Evolutionary conservation across 2,888 invertebrate genomes (phyloP), one percentile per base, ranked within the genome.

Genomic region (Junonia oenone): DNA sequence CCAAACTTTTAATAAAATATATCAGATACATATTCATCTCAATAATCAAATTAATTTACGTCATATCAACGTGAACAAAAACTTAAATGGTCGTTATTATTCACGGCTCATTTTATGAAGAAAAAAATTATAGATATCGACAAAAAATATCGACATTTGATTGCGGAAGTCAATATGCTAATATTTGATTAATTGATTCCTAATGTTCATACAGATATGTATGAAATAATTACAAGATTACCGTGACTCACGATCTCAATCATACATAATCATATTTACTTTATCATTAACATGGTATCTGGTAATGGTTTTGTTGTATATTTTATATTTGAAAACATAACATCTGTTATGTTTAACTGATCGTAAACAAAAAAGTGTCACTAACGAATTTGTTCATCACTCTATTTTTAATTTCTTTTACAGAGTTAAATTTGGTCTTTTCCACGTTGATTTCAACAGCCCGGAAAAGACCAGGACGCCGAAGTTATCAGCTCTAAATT

Each of bases 341-440:
- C n/a, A n/a, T n/a, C n/a, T n/a, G n/a, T n/a, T n/a, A n/a, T n/a
- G n/a, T n/a, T n/a, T n/a, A n/a, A n/a, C n/a, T n/a, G n/a, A n/a
- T n/a, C n/a, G n/a, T n/a, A n/a, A n/a, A n/a, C n/a, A n/a, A n/a
- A n/a, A n/a, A n/a, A n/a, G n/a, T n/a, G n/a, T n/a, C n/a, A n/a
- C n/a, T n/a, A n/a, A n/a, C n/a, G n/a, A n/a, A n/a, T n/a, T n/a
- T n/a, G n/a, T n/a, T n/a, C n/a, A n/a, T n/a, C n/a, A n/a, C n/a
- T n/a, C n/a, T n/a, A n/a, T n/a, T n/a, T n/a, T n/a, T n/a, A n/a
- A n/a, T n/a, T n/a, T 15, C 8, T 56, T 58, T 83, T 83, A 15
- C 78, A 90, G 91, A 14, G 68, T 80, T 6, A 87, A 86, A 65
- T 91, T 91, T 58, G 91, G 91, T 0, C 68, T 91, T 9, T 90